Conservation (phyloP, 2,113 vertebrate species). For the Tetrax tetrax region DNA sequence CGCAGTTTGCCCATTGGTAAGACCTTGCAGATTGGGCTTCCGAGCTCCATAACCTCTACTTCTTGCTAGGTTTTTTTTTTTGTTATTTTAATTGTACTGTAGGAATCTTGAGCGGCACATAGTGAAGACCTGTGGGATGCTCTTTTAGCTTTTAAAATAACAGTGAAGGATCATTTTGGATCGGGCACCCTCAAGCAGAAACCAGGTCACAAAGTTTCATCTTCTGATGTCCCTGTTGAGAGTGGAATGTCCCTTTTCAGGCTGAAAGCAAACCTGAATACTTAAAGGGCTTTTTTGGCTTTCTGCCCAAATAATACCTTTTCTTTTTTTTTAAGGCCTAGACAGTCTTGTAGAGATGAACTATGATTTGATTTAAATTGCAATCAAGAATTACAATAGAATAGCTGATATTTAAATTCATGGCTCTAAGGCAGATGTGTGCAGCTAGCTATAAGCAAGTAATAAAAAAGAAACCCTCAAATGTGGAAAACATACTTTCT, state of each 20-base stretch:
- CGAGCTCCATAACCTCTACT: neutral
- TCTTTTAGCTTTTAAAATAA: conserved; percentile 7
- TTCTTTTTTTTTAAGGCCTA: neutral
- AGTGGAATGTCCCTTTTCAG: neutral
- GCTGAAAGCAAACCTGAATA: neutral
- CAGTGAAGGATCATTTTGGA: neutral
- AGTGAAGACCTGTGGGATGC: neutral
- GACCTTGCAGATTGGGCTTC: neutral
- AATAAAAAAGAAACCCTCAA: neutral
- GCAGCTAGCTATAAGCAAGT: neutral
- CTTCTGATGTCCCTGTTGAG: conserved; percentile 9
- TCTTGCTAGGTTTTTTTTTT: conserved; percentile 10
- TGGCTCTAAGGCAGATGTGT: neutral
- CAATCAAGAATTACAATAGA: conserved; percentile 5
- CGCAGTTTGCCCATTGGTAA: neutral
- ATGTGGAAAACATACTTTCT: neutral
- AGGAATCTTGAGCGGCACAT: neutral
- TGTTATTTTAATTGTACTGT: conserved; percentile 9
- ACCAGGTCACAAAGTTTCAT: neutral
- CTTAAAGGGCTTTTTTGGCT: neutral
- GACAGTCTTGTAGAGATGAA: neutral
- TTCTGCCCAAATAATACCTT: neutral
- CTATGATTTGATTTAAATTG: conserved; percentile 4
- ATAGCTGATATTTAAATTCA: neutral
- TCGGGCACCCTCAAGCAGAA: conserved; percentile 1